A percentile compares a stretch with the other conserved stretches of the same genome.
These are phyloP conservation scores for Mugil cephalus DNA, from an alignment of 2,113 vertebrate species.

Conservation along the genomic window DNA sequence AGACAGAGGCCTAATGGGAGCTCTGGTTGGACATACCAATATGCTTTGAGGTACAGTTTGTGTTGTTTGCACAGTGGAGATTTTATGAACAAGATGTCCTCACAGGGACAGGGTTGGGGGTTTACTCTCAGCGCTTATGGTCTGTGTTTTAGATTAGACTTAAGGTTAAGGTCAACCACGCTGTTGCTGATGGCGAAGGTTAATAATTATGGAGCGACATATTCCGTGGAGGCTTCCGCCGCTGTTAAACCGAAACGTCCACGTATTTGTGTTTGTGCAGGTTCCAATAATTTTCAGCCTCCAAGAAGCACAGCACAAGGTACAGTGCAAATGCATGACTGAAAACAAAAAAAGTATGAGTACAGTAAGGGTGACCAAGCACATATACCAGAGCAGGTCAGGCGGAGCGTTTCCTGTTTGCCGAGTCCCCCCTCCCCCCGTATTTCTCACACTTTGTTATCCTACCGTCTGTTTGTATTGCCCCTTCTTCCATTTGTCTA, in stretches of 20 bases:
- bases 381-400: not conserved
- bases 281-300: not conserved
- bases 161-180: not conserved
- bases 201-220: not conserved
- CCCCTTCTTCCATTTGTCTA: constrained; percentile 29
- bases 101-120: not conserved
- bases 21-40: not conserved
- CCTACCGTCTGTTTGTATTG: constrained; percentile 38
- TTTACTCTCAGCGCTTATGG: not conserved
- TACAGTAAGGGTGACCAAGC: not conserved
- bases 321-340: not conserved
- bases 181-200: not conserved
- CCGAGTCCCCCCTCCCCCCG: not conserved
- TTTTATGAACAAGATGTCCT: constrained; percentile 28
- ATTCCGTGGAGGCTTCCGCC: not conserved
- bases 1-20: not conserved
- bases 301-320: not conserved
- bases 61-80: constrained; percentile 21
- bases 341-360: not conserved
- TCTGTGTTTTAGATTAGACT: not conserved
- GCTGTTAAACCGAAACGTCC: not conserved
- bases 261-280: constrained; percentile 3
- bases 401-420: constrained; percentile 47
- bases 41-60: not conserved
- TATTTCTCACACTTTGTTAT: not conserved